phyloP scores from a whole-genome alignment of 2,888 invertebrate species.

The Drosophila diplacantha region DNA sequence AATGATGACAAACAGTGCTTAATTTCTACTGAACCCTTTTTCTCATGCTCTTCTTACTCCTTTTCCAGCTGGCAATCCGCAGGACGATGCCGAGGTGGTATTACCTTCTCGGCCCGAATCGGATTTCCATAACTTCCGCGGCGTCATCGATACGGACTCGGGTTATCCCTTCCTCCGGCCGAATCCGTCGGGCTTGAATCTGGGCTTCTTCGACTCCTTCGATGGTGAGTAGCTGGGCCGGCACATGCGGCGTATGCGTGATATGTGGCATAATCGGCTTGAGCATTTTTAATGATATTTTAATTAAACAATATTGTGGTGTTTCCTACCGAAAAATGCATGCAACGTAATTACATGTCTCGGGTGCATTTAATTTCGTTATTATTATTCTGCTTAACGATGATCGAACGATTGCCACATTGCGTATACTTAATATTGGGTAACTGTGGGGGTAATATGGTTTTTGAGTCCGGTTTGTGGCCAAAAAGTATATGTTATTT shows the following conservation, averaged over 20 bases:
- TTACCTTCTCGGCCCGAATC: conserved; percentile 40
- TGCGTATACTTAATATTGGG: conserved; percentile 21
- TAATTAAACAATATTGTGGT: conserved; percentile 68
- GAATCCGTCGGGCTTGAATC: conserved; percentile 68
- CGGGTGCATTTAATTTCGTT: conserved; percentile 28
- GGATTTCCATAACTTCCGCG: conserved; percentile 73
- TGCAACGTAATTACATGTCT: conserved; percentile 36
- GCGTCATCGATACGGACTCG: conserved; percentile 75
- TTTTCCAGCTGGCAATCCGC: conserved; percentile 66
- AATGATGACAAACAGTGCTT: conserved; percentile 44
- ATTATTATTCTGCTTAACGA: conserved; percentile 28
- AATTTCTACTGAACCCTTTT: conserved; percentile 16
- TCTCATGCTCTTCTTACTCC: neutral
- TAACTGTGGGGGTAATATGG: neutral
- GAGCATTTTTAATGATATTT: conserved; percentile 45
- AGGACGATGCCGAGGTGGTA: conserved; percentile 74
- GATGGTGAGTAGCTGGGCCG: conserved; percentile 70
- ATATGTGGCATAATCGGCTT: conserved; percentile 36
- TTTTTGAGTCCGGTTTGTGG: neutral
- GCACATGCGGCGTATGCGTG: conserved; percentile 25
- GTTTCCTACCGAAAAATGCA: conserved; percentile 37
- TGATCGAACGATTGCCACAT: conserved; percentile 10
- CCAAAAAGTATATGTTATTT: neutral
- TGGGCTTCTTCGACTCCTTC: conserved; percentile 75
- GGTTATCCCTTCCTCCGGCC: conserved; percentile 75